phyloP scores from a whole-genome alignment of 1,140 invertebrate species.

The Heliconius congener region DNA sequence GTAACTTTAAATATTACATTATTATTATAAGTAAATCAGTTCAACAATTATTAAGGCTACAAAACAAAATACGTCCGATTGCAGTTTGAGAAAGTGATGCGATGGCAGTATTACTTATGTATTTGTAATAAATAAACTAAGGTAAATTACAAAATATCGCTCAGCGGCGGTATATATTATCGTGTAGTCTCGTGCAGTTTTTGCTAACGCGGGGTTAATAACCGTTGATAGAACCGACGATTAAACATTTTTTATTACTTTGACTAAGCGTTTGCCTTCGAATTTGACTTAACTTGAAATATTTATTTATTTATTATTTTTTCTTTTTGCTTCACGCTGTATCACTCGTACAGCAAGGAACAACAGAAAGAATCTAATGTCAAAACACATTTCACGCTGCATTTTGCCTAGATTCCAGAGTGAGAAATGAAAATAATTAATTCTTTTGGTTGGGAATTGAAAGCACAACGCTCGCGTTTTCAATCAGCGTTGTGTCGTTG shows the following conservation, averaged over 20 bases:
- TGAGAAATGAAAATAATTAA: too few species aligned
- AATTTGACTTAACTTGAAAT: not conserved
- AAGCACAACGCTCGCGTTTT: too few species aligned
- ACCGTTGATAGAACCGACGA: not conserved
- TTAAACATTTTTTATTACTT: not conserved
- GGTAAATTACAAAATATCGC: constrained; percentile 5
- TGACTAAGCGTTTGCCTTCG: constrained; percentile 3
- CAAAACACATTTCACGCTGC: too few species aligned
- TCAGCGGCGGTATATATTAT: not conserved
- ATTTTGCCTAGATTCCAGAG: too few species aligned
- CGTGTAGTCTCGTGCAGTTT: constrained; percentile 16
- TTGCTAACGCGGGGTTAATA: constrained; percentile 9
- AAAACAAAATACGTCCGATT: not conserved
- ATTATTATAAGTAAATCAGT: not conserved
- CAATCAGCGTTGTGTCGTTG: too few species aligned
- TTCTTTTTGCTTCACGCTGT: not conserved
- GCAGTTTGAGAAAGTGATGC: not conserved
- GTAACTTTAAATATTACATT: not conserved
- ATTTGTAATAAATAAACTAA: constrained; percentile 1
- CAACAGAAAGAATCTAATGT: too few species aligned
- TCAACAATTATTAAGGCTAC: not conserved
- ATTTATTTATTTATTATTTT: not conserved
- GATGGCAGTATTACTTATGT: not conserved
- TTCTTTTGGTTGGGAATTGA: too few species aligned
- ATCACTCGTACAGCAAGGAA: too few species aligned